A percentile compares a stretch with the other conserved stretches of the same genome.
Evolutionary conservation across 2,113 vertebrate genomes (phyloP).

Genomic region (Chauna torquata): DNA sequence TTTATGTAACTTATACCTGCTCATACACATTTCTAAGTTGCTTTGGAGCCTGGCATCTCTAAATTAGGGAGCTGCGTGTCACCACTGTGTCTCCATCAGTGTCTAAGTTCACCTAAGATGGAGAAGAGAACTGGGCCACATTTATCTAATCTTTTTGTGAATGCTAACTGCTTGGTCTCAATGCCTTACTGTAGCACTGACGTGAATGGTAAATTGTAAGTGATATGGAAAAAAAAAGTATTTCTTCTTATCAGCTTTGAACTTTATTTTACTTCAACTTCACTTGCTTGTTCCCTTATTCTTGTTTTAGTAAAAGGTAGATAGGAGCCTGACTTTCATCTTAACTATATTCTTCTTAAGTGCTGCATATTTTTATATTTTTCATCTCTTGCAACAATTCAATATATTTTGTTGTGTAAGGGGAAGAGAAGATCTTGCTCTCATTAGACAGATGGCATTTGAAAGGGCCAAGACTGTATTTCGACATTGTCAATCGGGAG

Average conservation of each 20-base stretch:
- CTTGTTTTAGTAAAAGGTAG: constrained; percentile 3
- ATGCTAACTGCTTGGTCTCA: background rate
- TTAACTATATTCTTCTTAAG: background rate
- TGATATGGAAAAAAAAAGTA: background rate
- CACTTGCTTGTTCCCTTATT: constrained; percentile 4
- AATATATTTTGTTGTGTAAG: background rate
- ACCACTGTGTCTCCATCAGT: background rate
- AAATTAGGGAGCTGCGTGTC: background rate
- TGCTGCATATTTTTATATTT: constrained; percentile 8
- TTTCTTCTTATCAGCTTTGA: background rate
- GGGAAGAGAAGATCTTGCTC: background rate
- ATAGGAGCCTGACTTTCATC: background rate
- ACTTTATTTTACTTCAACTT: background rate
- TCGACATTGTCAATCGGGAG: background rate
- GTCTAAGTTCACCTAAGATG: background rate
- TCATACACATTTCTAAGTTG: background rate
- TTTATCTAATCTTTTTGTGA: background rate
- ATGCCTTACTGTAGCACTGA: background rate
- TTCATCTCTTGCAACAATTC: background rate
- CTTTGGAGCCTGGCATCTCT: background rate
- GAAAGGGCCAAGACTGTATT: constrained; percentile 9
- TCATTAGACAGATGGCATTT: constrained; percentile 32
- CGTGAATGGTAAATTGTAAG: constrained; percentile 27
- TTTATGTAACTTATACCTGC: background rate
- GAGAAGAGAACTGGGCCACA: background rate